Evolutionary conservation across 2,888 invertebrate genomes (phyloP).

Genomic region (Colostygia pectinataria): DNA sequence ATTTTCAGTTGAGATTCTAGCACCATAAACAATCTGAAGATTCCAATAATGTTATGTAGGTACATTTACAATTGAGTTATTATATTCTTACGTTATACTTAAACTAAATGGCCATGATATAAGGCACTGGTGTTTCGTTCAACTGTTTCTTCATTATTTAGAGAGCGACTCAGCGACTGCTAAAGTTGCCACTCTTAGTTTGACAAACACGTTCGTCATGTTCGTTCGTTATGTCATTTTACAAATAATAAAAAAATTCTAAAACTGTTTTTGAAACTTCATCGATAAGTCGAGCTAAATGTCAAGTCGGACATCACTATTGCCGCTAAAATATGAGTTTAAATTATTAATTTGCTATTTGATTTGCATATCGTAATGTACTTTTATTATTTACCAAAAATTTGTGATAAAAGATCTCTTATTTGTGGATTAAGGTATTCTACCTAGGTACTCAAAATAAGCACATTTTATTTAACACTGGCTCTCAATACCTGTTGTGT

Average conservation of each 20-base stretch:
- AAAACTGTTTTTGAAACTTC: background rate
- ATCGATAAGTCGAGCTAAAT: constrained; percentile 4
- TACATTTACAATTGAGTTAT: constrained; percentile 39
- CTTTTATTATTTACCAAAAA: too few relatives aligned
- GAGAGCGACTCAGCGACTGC: too few relatives aligned
- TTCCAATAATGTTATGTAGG: constrained; percentile 74
- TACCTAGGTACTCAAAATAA: too few relatives aligned
- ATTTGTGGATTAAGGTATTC: too few relatives aligned
- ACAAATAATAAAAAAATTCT: too few relatives aligned
- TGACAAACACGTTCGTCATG: too few relatives aligned
- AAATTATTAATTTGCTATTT: background rate
- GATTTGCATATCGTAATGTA: too few relatives aligned
- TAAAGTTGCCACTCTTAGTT: too few relatives aligned
- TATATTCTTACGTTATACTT: constrained; percentile 27
- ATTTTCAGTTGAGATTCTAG: constrained; percentile 72
- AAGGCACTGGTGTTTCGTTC: constrained; percentile 18
- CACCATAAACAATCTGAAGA: constrained; percentile 72
- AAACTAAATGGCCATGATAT: constrained; percentile 28
- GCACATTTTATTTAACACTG: constrained; percentile 55
- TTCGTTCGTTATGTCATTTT: too few relatives aligned
- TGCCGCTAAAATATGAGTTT: background rate
- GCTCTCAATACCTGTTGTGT: constrained; percentile 59
- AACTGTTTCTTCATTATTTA: too few relatives aligned
- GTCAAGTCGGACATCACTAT: constrained; percentile 11
- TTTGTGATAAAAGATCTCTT: too few relatives aligned